Evolutionary conservation across 1,140 invertebrate genomes (phyloP).

Genomic region (Drosophila novamexicana): DNA sequence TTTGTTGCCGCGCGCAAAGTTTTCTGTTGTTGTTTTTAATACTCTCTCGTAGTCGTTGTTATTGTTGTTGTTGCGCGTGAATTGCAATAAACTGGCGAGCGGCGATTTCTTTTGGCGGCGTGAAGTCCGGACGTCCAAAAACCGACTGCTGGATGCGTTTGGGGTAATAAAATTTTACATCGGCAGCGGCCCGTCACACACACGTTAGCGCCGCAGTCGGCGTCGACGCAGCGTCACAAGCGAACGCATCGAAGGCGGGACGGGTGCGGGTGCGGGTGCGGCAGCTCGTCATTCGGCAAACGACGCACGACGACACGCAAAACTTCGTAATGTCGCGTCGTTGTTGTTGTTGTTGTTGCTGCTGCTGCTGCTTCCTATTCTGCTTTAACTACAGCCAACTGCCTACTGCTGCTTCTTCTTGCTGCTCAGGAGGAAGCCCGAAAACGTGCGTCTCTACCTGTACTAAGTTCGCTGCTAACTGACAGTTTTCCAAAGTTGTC

Average conservation of each 20-base stretch:
- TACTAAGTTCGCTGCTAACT: conserved; percentile 84
- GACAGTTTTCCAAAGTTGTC: conserved; percentile 85
- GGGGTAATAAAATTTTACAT: conserved; percentile 83
- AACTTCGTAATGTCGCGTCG: conserved; percentile 20
- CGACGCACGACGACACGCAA: conserved; percentile 1
- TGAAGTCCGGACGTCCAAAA: conserved; percentile 82
- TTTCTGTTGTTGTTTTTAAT: conserved; percentile 21
- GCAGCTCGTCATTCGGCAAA: conserved; percentile 10
- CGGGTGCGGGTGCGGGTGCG: background rate
- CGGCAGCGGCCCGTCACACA: conserved; percentile 36
- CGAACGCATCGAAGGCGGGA: conserved; percentile 18
- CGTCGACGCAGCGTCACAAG: conserved; percentile 39
- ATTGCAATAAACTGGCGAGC: conserved; percentile 64
- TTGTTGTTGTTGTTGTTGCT: conserved; percentile 13
- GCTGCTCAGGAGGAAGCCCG: conserved; percentile 58
- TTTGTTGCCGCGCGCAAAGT: conserved; percentile 51
- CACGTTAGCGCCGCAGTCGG: conserved; percentile 37
- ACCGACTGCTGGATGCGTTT: conserved; percentile 80
- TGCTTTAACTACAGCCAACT: conserved; percentile 10
- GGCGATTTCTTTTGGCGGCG: conserved; percentile 61
- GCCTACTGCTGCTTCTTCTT: conserved; percentile 29
- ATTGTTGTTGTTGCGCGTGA: conserved; percentile 38
- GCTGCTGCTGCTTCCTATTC: conserved; percentile 8
- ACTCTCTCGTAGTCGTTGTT: conserved; percentile 22
- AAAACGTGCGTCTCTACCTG: conserved; percentile 84